Conservation (phyloP, 2,797 vertebrate species). For the Syndactyla subalaris region DNA sequence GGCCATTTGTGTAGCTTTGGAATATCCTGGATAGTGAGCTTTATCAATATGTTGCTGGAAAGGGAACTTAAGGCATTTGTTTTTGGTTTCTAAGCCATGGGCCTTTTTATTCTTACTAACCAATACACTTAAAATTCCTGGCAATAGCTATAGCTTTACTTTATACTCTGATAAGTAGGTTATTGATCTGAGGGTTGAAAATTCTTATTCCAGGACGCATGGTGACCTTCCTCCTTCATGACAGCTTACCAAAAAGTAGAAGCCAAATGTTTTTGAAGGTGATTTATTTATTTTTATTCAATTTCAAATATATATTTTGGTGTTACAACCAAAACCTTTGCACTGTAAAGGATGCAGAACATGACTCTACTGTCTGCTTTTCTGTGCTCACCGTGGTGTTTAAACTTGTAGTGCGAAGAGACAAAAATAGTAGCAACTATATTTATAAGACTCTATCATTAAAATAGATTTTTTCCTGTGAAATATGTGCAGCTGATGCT, state of each 20-base stretch:
- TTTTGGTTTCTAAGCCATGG: not conserved
- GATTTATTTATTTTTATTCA: not conserved
- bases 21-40: not conserved
- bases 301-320: not conserved
- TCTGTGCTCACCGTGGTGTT: not conserved
- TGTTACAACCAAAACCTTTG: not conserved
- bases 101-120: not conserved
- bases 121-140: not conserved
- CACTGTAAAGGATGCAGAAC: not conserved
- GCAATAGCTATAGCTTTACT: not conserved
- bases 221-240: not conserved
- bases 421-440: not conserved
- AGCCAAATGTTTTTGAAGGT: not conserved
- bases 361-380: not conserved
- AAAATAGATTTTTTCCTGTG: slow-evolving; percentile 9
- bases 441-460: not conserved
- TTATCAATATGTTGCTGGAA: not conserved
- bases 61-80: not conserved
- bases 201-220: not conserved
- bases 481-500: not conserved
- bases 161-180: not conserved
- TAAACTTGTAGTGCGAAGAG: not conserved
- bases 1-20: not conserved
- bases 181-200: not conserved
- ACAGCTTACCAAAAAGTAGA: not conserved